These are phyloP conservation scores for Diabrotica virgifera DNA, from an alignment of 1,140 invertebrate species.

Conservation along the genomic window DNA sequence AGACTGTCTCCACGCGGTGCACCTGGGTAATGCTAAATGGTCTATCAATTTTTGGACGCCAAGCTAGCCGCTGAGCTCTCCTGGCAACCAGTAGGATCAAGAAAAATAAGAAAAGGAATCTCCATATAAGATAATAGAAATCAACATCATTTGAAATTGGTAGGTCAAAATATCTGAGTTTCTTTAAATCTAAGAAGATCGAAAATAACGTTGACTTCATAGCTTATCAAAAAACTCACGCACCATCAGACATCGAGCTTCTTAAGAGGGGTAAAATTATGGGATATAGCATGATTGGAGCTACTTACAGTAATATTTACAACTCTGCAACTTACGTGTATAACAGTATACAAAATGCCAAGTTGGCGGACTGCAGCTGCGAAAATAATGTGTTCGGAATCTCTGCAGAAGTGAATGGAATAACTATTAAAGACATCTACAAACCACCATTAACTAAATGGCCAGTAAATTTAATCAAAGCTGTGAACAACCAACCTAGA, in stretches of 20 bases:
- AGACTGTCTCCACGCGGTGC: too few relatives aligned
- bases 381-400: background rate
- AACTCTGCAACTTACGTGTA: background rate
- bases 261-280: background rate
- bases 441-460: too few relatives aligned
- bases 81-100: too few relatives aligned
- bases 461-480: too few relatives aligned
- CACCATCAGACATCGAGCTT: background rate
- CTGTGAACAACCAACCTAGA: too few relatives aligned
- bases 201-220: background rate
- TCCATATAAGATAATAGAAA: too few relatives aligned
- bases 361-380: background rate
- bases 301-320: too few relatives aligned
- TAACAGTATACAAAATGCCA: conserved; percentile 1
- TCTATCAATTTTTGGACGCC: too few relatives aligned
- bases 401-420: background rate
- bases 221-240: background rate
- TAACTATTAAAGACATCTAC: background rate
- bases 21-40: too few relatives aligned
- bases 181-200: background rate
- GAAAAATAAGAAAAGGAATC: too few relatives aligned
- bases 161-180: background rate
- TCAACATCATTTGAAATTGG: too few relatives aligned
- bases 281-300: background rate
- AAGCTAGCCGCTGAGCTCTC: too few relatives aligned